phyloP scores from a whole-genome alignment of 2,888 invertebrate genomes.

The Brenthis hecate region DNA sequence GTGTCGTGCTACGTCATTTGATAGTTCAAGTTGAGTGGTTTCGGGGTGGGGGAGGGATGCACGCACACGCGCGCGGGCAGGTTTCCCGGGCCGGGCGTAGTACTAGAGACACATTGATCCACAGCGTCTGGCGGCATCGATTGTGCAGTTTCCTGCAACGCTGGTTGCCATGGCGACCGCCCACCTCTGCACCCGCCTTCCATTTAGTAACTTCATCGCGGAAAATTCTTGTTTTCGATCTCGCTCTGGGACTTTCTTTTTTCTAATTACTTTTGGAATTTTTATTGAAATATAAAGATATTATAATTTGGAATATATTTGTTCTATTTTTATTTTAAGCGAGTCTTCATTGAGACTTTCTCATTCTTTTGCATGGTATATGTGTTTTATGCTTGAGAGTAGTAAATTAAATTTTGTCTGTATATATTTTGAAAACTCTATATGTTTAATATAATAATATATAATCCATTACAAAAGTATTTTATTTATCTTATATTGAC shows the following conservation, averaged over 20 bases:
- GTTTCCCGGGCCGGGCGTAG: conserved; percentile 78
- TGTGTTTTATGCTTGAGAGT: not conserved
- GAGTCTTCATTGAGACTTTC: not conserved
- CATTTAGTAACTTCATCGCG: conserved; percentile 61
- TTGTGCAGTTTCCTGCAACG: conserved; percentile 82
- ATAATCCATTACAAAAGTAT: too few species aligned
- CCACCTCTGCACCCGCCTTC: conserved; percentile 60
- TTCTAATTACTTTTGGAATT: conserved; percentile 15
- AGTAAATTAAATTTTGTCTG: not conserved
- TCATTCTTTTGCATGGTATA: not conserved
- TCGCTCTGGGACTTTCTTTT: conserved; percentile 26
- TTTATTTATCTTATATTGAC: not conserved
- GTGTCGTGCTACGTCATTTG: conserved; percentile 45
- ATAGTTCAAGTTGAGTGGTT: conserved; percentile 53
- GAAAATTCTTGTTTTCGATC: conserved; percentile 42
- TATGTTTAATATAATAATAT: too few species aligned
- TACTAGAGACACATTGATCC: conserved; percentile 83
- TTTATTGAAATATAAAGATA: conserved; percentile 12
- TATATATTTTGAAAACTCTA: not conserved
- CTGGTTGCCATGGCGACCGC: conserved; percentile 69
- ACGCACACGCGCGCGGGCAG: conserved; percentile 61
- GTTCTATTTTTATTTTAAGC: not conserved
- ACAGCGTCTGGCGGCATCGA: conserved; percentile 81
- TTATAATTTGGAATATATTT: conserved; percentile 4
- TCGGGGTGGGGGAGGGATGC: conserved; percentile 43